Evolutionary conservation across 2,888 invertebrate genomes (phyloP).

Genomic region (Argynnis bischoffii): DNA sequence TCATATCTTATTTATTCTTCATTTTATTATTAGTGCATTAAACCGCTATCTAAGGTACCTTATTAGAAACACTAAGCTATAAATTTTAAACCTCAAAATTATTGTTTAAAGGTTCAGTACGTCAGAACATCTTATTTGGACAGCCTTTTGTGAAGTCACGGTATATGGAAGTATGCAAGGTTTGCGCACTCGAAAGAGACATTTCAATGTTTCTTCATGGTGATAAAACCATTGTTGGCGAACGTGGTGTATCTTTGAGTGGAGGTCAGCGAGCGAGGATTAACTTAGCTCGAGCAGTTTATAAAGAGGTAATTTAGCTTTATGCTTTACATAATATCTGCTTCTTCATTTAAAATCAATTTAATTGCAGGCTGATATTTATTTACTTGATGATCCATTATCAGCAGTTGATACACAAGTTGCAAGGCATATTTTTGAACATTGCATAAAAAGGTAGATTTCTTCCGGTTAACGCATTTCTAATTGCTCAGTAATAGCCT

Average conservation of each 20-base stretch:
- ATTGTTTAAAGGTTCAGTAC: slow-evolving; percentile 83
- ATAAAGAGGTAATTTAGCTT: slow-evolving; percentile 69
- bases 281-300: slow-evolving; percentile 84
- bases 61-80: no score
- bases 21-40: no score
- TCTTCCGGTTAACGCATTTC: neutral
- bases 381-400: slow-evolving; percentile 88
- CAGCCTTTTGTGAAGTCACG: slow-evolving; percentile 82
- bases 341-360: neutral
- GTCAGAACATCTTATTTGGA: slow-evolving; percentile 97
- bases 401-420: slow-evolving; percentile 89
- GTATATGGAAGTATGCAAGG: slow-evolving; percentile 86
- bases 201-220: slow-evolving; percentile 89
- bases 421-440: slow-evolving; percentile 86
- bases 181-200: slow-evolving; percentile 88
- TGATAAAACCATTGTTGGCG: slow-evolving; percentile 92
- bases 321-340: neutral
- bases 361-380: slow-evolving; percentile 84
- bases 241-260: slow-evolving; percentile 90
- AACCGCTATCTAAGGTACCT: no score
- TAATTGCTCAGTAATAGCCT: neutral
- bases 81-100: neutral
- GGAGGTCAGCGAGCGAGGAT: slow-evolving; percentile 91
- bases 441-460: slow-evolving; percentile 81
- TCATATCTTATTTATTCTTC: no score